Conservation (phyloP, 2,797 vertebrate genomes). For the Dermochelys coriacea region DNA sequence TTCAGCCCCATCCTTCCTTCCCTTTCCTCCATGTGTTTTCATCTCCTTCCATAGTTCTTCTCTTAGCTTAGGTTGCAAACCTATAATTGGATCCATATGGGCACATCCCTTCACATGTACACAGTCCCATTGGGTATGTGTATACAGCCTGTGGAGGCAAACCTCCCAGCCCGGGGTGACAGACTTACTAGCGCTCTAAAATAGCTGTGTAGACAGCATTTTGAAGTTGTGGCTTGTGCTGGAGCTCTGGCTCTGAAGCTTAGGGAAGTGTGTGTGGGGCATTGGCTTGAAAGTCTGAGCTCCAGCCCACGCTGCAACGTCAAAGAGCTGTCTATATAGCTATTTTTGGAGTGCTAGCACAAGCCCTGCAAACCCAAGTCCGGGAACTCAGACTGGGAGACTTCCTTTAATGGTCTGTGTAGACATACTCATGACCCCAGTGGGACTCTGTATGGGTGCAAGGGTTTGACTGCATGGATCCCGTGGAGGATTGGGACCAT, state of each 20-base stretch:
- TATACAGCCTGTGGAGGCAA: not conserved
- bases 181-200: not conserved
- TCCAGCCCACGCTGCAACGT: not conserved
- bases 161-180: not conserved
- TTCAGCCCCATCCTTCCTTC: not conserved
- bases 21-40: not conserved
- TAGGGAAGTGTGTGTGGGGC: too few relatives aligned
- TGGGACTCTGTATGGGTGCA: not conserved
- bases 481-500: not conserved
- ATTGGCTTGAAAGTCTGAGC: not conserved
- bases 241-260: not conserved
- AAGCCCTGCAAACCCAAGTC: not conserved
- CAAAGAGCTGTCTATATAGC: not conserved
- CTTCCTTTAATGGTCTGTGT: not conserved
- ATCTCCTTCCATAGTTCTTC: not conserved
- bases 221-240: not conserved
- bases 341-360: not conserved
- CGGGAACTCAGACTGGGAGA: not conserved
- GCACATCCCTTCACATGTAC: fast-evolving
- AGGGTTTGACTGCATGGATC: not conserved
- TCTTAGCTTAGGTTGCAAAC: not conserved
- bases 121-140: not conserved
- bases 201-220: not conserved
- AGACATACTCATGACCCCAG: not conserved
- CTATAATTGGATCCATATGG: not conserved